phyloP scores from a whole-genome alignment of 2,797 vertebrate genomes.

The Rhinichthys osculus region DNA sequence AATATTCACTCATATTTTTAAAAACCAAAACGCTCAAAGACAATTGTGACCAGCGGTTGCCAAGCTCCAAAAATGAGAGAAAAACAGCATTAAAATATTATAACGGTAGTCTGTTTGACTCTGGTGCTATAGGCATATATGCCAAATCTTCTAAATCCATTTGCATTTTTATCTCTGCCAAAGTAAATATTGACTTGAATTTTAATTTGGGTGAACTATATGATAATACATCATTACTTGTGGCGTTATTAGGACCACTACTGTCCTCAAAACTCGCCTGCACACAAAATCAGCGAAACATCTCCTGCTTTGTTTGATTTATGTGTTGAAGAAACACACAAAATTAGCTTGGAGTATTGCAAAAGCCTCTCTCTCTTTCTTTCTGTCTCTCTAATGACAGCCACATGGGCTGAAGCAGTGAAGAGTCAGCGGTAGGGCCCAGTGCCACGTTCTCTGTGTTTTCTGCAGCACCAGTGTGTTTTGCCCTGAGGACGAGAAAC shows the following conservation, averaged over 20 bases:
- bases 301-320: background rate
- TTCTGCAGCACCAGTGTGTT: conserved; percentile 10
- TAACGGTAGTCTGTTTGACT: background rate
- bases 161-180: background rate
- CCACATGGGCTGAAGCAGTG: conserved; percentile 36
- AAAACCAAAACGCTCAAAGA: background rate
- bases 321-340: background rate
- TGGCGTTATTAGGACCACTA: background rate
- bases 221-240: background rate
- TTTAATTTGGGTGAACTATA: background rate
- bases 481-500: conserved; percentile 12
- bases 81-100: background rate
- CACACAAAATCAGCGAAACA: background rate
- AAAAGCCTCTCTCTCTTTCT: conserved; percentile 3
- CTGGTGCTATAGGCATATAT: background rate
- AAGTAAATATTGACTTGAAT: background rate
- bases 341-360: background rate
- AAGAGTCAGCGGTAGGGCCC: conserved; percentile 19
- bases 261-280: background rate
- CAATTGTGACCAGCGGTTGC: too few species aligned
- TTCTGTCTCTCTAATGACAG: conserved; percentile 39
- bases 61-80: background rate
- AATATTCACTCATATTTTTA: background rate
- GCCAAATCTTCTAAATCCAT: background rate
- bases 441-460: conserved; percentile 37